Conservation (phyloP, 2,888 invertebrate genomes). For the Charanyca ferruginea region DNA sequence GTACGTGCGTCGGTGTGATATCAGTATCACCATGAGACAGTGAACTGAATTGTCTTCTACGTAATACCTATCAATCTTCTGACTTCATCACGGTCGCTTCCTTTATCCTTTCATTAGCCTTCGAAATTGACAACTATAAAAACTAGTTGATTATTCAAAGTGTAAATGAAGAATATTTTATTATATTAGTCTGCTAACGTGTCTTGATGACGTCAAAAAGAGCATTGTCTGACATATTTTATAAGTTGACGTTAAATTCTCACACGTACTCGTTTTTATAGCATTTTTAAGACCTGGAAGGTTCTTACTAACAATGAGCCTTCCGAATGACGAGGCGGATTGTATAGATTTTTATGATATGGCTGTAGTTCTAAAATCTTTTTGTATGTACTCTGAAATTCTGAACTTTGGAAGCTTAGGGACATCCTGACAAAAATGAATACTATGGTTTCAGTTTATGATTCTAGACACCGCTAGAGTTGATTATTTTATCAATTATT, state of each 20-base stretch:
- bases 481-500: no score
- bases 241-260: conserved; percentile 11
- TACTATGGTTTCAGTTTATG: no score
- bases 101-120: conserved; percentile 20
- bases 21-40: conserved; percentile 32
- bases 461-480: no score
- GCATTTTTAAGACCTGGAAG: conserved; percentile 19
- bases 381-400: no score
- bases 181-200: conserved; percentile 7
- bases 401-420: no score
- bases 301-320: conserved; percentile 1
- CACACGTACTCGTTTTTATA: conserved; percentile 31
- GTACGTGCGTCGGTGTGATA: conserved; percentile 4
- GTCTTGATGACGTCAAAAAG: conserved; percentile 20
- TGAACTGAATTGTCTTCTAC: conserved; percentile 17
- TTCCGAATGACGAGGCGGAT: conserved; percentile 2
- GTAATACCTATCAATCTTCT: conserved; percentile 40
- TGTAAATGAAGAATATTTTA: conserved; percentile 7
- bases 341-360: neutral
- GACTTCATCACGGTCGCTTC: conserved; percentile 20
- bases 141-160: neutral
- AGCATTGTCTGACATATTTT: conserved; percentile 15
- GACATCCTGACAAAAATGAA: no score
- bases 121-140: conserved; percentile 17
- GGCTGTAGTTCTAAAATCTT: neutral